Base-by-base conservation (phyloP, 2,888 invertebrate genomes). In the Micoletzkya japonica region DNA sequence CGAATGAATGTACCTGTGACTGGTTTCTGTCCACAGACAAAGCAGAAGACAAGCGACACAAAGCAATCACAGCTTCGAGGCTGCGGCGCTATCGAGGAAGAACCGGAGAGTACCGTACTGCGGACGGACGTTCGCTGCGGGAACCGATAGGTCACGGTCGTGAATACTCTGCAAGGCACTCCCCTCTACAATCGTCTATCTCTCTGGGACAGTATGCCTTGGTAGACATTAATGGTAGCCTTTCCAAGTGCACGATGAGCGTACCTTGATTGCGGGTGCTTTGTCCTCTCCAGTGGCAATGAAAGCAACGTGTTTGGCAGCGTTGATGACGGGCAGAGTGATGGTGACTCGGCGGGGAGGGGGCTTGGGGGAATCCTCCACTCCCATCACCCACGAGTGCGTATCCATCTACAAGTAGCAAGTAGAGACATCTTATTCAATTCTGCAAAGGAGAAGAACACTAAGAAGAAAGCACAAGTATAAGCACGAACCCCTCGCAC, bases 341-440 rank as follows among this genome's bases (percentile, higher is more conserved):
- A 6, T 54, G n/a, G 54, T 54, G 54, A 14, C 7, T 24, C 59
- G 7, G 6, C 32, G 17, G 1, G 60, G 60, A 1, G 69, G 69
- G 14, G 59, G 37, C 52, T 69, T 69, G 24, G 69, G 69, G 2
- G 69, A 69, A 44, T 69, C 69, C 4, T 69, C 69, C 26, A 69
- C 60, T 24, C 50, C 69, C 17, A 59, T 37, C 58, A 69, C 26
- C 60, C 59, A 59, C 7, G 69, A 59, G 20, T 17, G 17, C 28
- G 69, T 49, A 14, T 69, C 69, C 20, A 52, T 10, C 60, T 69
- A 34, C 34, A 28, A 34, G 17, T 20, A 17, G 26, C 6, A 34
- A 14, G 56, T 26, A 3, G 10, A 4, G 20, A 24, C n/a, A 58
- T 34, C 20, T 52, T 6, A 52, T 6, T 14, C 20, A n/a, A 52